Percentiles rank a stretch among this genome's conserved stretches.
Evolutionary conservation across 2,888 invertebrate species (phyloP).

Genomic region (Piscicola geometra): DNA sequence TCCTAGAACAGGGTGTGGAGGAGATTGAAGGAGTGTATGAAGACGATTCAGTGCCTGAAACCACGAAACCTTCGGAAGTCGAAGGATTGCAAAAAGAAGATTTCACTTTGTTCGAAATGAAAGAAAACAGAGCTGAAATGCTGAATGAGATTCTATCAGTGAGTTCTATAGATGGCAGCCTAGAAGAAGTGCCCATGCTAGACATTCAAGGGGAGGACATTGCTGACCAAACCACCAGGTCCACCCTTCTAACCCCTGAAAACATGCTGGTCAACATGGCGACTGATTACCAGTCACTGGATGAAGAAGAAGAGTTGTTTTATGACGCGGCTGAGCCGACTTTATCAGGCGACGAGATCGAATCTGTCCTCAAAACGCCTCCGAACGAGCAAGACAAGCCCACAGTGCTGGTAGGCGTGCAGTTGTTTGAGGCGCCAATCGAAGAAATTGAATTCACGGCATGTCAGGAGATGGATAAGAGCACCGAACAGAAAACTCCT

Average conservation of each 20-base stretch:
- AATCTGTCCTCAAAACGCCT: slow-evolving; percentile 30
- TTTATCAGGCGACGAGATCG: slow-evolving; percentile 36
- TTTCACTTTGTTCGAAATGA: neutral
- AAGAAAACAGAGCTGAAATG: slow-evolving; percentile 28
- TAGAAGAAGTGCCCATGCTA: slow-evolving; percentile 27
- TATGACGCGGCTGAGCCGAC: slow-evolving; percentile 42
- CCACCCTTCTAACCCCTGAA: slow-evolving; percentile 23
- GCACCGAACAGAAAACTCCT: slow-evolving; percentile 41
- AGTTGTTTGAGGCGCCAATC: slow-evolving; percentile 34
- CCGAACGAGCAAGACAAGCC: slow-evolving; percentile 29
- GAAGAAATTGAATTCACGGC: slow-evolving; percentile 36
- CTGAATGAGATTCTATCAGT: slow-evolving; percentile 37
- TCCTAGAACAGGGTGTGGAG: slow-evolving; percentile 39
- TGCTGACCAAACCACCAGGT: slow-evolving; percentile 27
- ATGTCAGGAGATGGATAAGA: slow-evolving; percentile 28
- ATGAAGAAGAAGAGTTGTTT: slow-evolving; percentile 44
- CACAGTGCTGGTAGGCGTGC: slow-evolving; percentile 32
- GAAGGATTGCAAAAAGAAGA: neutral
- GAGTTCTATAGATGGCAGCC: slow-evolving; percentile 35
- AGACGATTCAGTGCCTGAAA: slow-evolving; percentile 40
- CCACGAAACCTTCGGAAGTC: slow-evolving; percentile 33
- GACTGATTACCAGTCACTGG: slow-evolving; percentile 39
- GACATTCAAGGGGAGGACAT: slow-evolving; percentile 35
- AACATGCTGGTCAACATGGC: slow-evolving; percentile 35
- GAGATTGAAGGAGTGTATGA: slow-evolving; percentile 43